phyloP scores from a whole-genome alignment of 2,113 vertebrate genomes.

The Phasianus colchicus region DNA sequence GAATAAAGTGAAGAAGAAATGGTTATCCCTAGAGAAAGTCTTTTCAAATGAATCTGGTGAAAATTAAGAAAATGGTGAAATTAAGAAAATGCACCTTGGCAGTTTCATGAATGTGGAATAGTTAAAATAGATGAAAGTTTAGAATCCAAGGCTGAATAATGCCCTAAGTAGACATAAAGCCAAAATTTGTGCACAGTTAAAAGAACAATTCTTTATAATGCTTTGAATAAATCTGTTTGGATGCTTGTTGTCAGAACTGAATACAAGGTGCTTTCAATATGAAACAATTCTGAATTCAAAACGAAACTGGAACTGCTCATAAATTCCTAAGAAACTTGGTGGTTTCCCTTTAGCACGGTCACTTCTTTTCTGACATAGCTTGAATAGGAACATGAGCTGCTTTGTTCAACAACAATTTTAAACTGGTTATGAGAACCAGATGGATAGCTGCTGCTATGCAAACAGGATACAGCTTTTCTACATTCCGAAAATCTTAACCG shows the following conservation, averaged over 20 bases:
- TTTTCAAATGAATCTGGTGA: background rate
- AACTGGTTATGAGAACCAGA: background rate
- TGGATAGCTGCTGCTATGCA: background rate
- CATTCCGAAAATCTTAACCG: background rate
- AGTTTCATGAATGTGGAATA: background rate
- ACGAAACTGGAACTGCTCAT: conserved; percentile 37
- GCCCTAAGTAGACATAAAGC: background rate
- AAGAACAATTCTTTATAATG: background rate
- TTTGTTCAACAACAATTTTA: background rate
- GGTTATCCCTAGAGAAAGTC: accelerated
- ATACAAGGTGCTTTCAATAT: background rate
- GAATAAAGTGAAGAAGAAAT: background rate
- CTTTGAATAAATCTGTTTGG: background rate
- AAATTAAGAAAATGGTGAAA: background rate
- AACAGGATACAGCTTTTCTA: background rate
- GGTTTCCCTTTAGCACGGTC: background rate
- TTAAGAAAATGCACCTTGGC: background rate
- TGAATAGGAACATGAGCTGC: background rate
- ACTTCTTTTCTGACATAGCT: background rate
- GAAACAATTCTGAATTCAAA: background rate
- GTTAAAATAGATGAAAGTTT: background rate
- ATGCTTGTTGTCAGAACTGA: background rate
- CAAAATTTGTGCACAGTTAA: background rate
- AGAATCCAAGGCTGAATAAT: background rate
- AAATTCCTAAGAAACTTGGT: background rate